Conservation (phyloP, 1,140 invertebrate species). For the Pseudachorutes palmiensis region DNA sequence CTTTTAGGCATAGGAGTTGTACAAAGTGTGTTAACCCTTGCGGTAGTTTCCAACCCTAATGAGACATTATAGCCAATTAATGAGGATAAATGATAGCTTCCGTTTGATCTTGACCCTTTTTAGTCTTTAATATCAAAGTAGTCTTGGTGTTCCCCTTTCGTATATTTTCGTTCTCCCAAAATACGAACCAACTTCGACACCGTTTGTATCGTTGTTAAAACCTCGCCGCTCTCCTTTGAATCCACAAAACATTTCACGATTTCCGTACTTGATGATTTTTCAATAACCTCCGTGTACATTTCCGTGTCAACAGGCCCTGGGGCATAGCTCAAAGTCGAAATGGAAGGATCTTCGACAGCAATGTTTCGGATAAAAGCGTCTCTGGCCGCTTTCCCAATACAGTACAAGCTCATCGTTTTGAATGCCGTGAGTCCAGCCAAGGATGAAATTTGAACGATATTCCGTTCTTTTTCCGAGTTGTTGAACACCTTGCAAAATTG, state of each 20-base stretch:
- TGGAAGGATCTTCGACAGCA: constrained; percentile 65
- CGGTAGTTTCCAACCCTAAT: too few species aligned
- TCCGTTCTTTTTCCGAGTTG: constrained; percentile 43
- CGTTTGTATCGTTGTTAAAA: constrained; percentile 66
- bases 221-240: constrained; percentile 48
- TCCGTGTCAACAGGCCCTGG: constrained; percentile 87
- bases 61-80: too few species aligned
- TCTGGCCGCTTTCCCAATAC: constrained; percentile 78
- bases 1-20: too few species aligned
- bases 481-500: constrained; percentile 58
- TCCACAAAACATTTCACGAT: constrained; percentile 60
- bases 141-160: constrained; percentile 75
- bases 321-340: constrained; percentile 80
- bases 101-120: too few species aligned
- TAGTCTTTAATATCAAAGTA: constrained; percentile 70
- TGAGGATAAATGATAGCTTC: too few species aligned
- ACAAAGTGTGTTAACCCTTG: too few species aligned
- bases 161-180: constrained; percentile 61
- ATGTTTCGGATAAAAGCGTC: constrained; percentile 84
- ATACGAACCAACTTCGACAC: constrained; percentile 62
- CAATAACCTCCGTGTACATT: constrained; percentile 63
- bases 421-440: constrained; percentile 66
- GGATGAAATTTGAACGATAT: constrained; percentile 82
- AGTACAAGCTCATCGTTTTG: constrained; percentile 50
- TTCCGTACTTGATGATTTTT: constrained; percentile 53